Evolutionary conservation across 2,888 invertebrate genomes (phyloP).

Genomic region (Oithona nana): DNA sequence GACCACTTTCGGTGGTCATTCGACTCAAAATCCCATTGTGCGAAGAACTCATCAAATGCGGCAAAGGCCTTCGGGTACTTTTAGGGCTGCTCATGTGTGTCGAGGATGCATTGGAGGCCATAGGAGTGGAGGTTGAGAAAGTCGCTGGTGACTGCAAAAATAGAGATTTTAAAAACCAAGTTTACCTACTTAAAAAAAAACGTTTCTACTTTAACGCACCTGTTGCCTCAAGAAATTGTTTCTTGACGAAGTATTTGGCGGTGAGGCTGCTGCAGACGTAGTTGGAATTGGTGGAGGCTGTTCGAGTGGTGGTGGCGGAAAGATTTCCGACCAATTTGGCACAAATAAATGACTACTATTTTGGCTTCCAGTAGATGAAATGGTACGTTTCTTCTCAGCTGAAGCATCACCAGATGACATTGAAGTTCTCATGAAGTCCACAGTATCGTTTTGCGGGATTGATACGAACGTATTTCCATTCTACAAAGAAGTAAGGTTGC

Average conservation of each 20-base stretch:
- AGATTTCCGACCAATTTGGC: conserved; percentile 15
- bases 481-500: not conserved
- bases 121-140: too few relatives aligned
- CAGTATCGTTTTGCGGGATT: not conserved
- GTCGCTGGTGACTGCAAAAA: too few relatives aligned
- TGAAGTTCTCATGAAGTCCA: not conserved
- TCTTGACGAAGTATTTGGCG: not conserved
- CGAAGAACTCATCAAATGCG: not conserved
- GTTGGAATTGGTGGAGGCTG: conserved; percentile 6
- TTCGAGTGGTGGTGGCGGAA: conserved; percentile 1
- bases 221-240: not conserved
- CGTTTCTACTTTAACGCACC: too few relatives aligned
- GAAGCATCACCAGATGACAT: not conserved
- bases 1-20: not conserved
- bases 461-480: conserved; percentile 5
- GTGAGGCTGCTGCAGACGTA: too few relatives aligned
- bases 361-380: not conserved
- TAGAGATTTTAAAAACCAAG: too few relatives aligned
- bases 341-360: not conserved
- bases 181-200: too few relatives aligned
- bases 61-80: not conserved
- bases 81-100: not conserved
- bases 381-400: not conserved
- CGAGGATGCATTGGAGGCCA: too few relatives aligned
- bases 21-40: not conserved